Evolutionary conservation across 2,797 vertebrate genomes (phyloP).

Genomic region (Eurystomus glaucurus): DNA sequence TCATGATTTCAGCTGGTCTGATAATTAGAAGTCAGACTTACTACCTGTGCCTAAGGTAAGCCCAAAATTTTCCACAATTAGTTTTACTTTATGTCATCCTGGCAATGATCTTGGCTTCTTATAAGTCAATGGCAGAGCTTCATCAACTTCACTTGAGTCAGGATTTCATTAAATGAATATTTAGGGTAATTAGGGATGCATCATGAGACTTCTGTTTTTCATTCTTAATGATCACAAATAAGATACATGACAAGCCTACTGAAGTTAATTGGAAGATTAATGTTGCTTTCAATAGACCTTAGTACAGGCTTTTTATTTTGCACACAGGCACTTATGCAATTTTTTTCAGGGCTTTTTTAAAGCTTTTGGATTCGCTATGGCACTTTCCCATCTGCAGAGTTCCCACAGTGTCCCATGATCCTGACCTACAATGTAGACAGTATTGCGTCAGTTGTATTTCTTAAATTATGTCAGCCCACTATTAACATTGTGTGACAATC

Average conservation of each 20-base stretch:
- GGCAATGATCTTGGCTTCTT: not conserved
- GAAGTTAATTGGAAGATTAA: constrained; percentile 40
- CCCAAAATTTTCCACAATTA: not conserved
- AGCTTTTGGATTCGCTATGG: not conserved
- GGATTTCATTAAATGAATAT: constrained; percentile 44
- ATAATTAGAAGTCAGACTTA: not conserved
- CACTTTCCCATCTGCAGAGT: not conserved
- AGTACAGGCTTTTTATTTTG: not conserved
- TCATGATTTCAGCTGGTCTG: not conserved
- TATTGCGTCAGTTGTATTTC: not conserved
- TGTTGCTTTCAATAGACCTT: not conserved
- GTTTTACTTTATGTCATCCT: not conserved
- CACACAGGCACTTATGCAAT: not conserved
- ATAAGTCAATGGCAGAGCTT: not conserved
- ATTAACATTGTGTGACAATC: not conserved
- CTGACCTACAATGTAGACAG: not conserved
- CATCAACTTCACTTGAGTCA: not conserved
- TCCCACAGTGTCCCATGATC: not conserved
- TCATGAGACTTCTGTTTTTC: constrained; percentile 38
- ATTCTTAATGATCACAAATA: constrained; percentile 25
- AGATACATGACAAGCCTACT: constrained; percentile 16
- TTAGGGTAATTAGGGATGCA: constrained; percentile 34
- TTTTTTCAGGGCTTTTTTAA: not conserved
- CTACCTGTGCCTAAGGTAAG: not conserved
- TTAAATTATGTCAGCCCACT: not conserved